Conservation (phyloP, 2,888 invertebrate genomes). For the Scaptomyza polygonia region DNA sequence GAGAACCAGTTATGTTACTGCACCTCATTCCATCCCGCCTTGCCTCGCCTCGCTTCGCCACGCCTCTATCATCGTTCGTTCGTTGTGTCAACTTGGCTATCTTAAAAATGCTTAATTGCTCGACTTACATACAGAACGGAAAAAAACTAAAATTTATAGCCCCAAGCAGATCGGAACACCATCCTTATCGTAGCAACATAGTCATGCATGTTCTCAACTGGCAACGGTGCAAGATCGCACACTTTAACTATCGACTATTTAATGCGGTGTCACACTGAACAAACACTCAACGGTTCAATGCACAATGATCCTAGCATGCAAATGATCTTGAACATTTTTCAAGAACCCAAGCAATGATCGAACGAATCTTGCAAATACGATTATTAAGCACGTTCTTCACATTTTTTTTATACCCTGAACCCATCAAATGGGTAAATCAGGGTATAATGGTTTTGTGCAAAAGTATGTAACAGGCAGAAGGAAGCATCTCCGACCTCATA, state of each 20-base stretch:
- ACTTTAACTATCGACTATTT: neutral
- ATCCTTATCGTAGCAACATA: slow-evolving; percentile 1
- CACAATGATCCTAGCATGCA: too few species aligned
- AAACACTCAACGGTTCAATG: too few species aligned
- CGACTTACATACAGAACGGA: slow-evolving; percentile 33
- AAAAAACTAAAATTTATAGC: slow-evolving; percentile 17
- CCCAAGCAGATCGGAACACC: slow-evolving; percentile 10
- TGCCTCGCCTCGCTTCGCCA: too few species aligned
- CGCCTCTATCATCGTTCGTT: slow-evolving; percentile 13
- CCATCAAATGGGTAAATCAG: too few species aligned
- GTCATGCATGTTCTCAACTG: neutral
- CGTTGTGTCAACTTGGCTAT: slow-evolving; percentile 45
- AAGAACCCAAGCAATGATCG: too few species aligned
- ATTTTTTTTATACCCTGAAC: too few species aligned
- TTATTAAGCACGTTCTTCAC: neutral
- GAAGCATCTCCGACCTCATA: too few species aligned
- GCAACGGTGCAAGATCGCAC: slow-evolving; percentile 20
- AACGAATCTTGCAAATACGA: neutral
- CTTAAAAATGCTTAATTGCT: slow-evolving; percentile 64
- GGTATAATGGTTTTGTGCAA: too few species aligned
- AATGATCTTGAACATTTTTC: too few species aligned
- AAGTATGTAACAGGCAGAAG: too few species aligned
- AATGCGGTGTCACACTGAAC: too few species aligned
- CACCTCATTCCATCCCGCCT: neutral
- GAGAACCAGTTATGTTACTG: slow-evolving; percentile 53